Base-by-base conservation (phyloP, 35 echinoderm and acorn worm species). In the Strongylocentrotus purpuratus region DNA sequence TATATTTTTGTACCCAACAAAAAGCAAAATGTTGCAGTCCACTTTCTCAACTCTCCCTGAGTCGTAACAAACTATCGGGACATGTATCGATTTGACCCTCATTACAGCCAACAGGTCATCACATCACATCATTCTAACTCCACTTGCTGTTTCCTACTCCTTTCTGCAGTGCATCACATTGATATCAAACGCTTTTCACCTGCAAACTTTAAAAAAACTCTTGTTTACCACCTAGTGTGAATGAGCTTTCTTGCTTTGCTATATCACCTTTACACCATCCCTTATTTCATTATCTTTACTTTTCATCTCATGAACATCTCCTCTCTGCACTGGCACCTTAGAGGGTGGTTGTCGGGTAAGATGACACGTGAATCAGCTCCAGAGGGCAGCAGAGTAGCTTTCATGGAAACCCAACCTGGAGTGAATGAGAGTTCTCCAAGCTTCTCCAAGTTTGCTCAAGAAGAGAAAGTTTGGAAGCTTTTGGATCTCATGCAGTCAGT, bases 271-370 rank as follows among this genome's bases (percentile, higher is more conserved):
- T 28, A 25, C 65, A 22, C 25, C 4, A 28, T 22, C 65, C 18
- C 20, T 28, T 78, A n/a, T 1, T 78, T 4, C 20, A 78, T 78
- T 78, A 4, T 28, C 5, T 78, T 28, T n/a, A 0, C 10, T 59
- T 59, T 11, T 59, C 6, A 11, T 78, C 20, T 4, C 20, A 28
- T 78, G 3, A 1, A 41, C 28, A n/a, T 78, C 20, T 9, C 22
- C 28, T 78, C 65, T n/a, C 20, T 78, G 7, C 22, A 22, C 18
- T 78, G 65, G n/a, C 65, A 78, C 65, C 65, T 41, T n/a, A 97
- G 97, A 33, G 97, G 97, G 52, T 97, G 95, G 95, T 86, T 97
- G 11, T 96, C 95, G 31, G 97, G 97, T n/a, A 97, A 97, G 50
- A 94, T 96, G 14, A 97, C 95, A 91, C 93, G 87, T 70, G 95